These are phyloP conservation scores for Scolanthus callimorphus DNA, from an alignment of 92 coral and sea anemone genomes.

Conservation along the genomic window DNA sequence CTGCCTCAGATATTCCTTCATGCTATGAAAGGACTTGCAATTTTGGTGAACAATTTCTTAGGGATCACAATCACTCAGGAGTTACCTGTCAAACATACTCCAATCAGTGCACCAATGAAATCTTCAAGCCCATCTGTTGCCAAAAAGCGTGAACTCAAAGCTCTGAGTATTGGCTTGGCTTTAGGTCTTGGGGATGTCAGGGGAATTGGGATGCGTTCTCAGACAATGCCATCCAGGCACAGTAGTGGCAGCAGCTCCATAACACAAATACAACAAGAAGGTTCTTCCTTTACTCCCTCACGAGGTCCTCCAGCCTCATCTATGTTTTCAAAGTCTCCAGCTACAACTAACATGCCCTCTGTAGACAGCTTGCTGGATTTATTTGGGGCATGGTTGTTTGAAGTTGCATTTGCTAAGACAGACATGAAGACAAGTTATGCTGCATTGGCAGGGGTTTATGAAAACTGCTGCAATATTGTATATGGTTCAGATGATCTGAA, in stretches of 20 bases:
- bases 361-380: constrained; percentile 91
- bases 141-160: constrained; percentile 70
- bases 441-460: constrained; percentile 63
- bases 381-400: constrained; percentile 96
- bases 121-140: constrained; percentile 64
- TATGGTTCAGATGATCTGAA: no score
- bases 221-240: constrained; percentile 78
- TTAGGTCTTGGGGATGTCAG: constrained; percentile 56
- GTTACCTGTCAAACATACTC: constrained; percentile 85
- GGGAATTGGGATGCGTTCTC: constrained; percentile 65
- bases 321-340: constrained; percentile 45
- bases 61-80: constrained; percentile 64
- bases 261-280: constrained; percentile 9
- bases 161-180: constrained; percentile 66
- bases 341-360: constrained; percentile 53
- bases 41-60: constrained; percentile 70
- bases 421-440: constrained; percentile 62
- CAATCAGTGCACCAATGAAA: constrained; percentile 73
- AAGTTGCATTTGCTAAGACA: constrained; percentile 80
- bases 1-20: constrained; percentile 89
- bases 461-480: constrained; percentile 14
- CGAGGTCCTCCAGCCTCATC: constrained; percentile 29
- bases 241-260: constrained; percentile 60
- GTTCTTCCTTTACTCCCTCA: constrained; percentile 10
- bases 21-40: constrained; percentile 93